Evolutionary conservation across 2,888 invertebrate genomes (phyloP).

Genomic region (Chrysina gloriosa): DNA sequence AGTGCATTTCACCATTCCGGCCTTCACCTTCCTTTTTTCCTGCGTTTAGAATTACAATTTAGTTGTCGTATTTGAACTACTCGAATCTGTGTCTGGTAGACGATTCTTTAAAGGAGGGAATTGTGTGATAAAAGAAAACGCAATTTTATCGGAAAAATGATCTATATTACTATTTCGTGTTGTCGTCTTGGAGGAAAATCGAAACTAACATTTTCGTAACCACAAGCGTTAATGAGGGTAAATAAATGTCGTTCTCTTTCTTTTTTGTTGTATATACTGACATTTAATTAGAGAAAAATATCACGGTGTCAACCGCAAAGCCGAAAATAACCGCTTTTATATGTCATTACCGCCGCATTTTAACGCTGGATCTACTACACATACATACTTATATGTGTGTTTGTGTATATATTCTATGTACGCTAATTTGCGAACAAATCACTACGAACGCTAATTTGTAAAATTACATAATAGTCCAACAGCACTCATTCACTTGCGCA

Average conservation of each 20-base stretch:
- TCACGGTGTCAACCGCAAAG: slow-evolving; percentile 10
- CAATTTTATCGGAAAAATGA: too few relatives aligned
- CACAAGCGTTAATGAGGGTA: slow-evolving; percentile 10
- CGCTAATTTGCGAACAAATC: slow-evolving; percentile 6
- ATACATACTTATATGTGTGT: not conserved
- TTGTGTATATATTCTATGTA: not conserved
- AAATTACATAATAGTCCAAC: not conserved
- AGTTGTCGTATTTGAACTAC: too few relatives aligned
- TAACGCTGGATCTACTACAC: not conserved
- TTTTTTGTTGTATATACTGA: not conserved
- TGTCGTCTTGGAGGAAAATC: too few relatives aligned
- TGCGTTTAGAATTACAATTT: too few relatives aligned
- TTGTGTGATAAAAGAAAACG: too few relatives aligned
- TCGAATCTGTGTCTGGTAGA: too few relatives aligned
- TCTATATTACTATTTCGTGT: too few relatives aligned
- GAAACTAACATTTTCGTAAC: not conserved
- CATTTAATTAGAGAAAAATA: slow-evolving; percentile 26
- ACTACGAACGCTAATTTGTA: not conserved
- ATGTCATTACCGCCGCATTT: not conserved
- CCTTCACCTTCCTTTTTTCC: too few relatives aligned
- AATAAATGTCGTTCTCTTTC: slow-evolving; percentile 19
- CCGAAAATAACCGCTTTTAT: not conserved
- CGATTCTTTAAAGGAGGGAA: too few relatives aligned
- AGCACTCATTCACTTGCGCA: slow-evolving; percentile 8
- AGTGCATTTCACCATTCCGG: too few relatives aligned